These are phyloP conservation scores for Zaprionus kolodkinae DNA, from an alignment of 1,140 invertebrate species.

Conservation along the genomic window DNA sequence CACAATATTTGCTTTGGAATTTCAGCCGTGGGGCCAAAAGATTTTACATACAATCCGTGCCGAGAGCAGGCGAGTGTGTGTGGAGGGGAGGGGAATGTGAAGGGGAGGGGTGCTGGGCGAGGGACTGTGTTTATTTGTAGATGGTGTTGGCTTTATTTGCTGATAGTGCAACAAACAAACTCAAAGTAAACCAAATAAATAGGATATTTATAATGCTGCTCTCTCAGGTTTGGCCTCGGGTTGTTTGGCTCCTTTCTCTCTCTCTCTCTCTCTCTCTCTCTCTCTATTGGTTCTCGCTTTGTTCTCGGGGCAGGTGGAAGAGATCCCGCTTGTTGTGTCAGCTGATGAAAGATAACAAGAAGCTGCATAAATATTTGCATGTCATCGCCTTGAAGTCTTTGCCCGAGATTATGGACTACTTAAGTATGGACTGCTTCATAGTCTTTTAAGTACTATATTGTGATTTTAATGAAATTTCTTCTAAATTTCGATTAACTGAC, in stretches of 20 bases:
- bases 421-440: not conserved
- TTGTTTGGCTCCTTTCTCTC: slow-evolving; percentile 33
- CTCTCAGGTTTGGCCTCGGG: slow-evolving; percentile 31
- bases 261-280: too few species aligned
- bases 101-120: not conserved
- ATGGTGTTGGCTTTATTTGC: slow-evolving; percentile 49
- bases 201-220: slow-evolving; percentile 23
- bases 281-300: slow-evolving; percentile 41
- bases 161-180: slow-evolving; percentile 52
- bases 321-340: slow-evolving; percentile 5
- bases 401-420: not conserved
- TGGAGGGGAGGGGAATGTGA: not conserved
- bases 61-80: not conserved
- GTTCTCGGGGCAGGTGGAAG: not conserved
- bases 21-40: slow-evolving; percentile 23
- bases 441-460: not conserved
- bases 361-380: slow-evolving; percentile 44
- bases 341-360: slow-evolving; percentile 38
- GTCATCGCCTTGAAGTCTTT: not conserved
- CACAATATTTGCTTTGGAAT: slow-evolving; percentile 47
- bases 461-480: not conserved
- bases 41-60: slow-evolving; percentile 37
- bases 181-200: slow-evolving; percentile 35
- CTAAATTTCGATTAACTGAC: slow-evolving; percentile 10
- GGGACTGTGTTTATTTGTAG: slow-evolving; percentile 30